A percentile compares a stretch with the other conserved stretches of the same genome.
phyloP scores from a whole-genome alignment of 2,888 invertebrate genomes.

The Torymus tubicola region DNA sequence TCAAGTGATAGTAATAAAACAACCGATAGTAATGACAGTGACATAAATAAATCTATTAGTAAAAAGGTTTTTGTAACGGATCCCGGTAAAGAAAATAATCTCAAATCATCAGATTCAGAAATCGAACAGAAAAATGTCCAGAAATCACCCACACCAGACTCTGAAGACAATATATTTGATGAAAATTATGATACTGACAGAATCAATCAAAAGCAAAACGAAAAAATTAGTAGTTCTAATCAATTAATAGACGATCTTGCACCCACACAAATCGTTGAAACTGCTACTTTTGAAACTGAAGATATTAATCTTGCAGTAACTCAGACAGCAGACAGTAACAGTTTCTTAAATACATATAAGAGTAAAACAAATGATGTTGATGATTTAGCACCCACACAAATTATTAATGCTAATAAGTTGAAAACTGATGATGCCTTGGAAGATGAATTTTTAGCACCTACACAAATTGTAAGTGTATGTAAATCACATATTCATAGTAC shows the following conservation, averaged over 20 bases:
- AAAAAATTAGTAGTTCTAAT: constrained; percentile 23
- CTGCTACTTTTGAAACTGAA: constrained; percentile 47
- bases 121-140: neutral
- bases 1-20: constrained; percentile 6
- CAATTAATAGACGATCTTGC: constrained; percentile 36
- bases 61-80: neutral
- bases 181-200: constrained; percentile 5
- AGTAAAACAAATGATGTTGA: constrained; percentile 51
- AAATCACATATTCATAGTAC: constrained; percentile 14
- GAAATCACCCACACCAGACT: constrained; percentile 31
- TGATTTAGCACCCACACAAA: constrained; percentile 62
- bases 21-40: neutral
- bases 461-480: constrained; percentile 53
- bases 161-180: constrained; percentile 38
- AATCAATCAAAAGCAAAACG: constrained; percentile 2
- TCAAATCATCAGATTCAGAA: neutral
- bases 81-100: neutral
- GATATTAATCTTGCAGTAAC: constrained; percentile 53
- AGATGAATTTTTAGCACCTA: constrained; percentile 61
- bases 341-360: neutral
- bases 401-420: constrained; percentile 25
- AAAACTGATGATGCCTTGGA: constrained; percentile 12
- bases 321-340: constrained; percentile 47
- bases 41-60: neutral
- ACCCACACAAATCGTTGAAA: constrained; percentile 51